Evolutionary conservation across 2,113 vertebrate species (phyloP).

Genomic region (Cyprinus carpio): DNA sequence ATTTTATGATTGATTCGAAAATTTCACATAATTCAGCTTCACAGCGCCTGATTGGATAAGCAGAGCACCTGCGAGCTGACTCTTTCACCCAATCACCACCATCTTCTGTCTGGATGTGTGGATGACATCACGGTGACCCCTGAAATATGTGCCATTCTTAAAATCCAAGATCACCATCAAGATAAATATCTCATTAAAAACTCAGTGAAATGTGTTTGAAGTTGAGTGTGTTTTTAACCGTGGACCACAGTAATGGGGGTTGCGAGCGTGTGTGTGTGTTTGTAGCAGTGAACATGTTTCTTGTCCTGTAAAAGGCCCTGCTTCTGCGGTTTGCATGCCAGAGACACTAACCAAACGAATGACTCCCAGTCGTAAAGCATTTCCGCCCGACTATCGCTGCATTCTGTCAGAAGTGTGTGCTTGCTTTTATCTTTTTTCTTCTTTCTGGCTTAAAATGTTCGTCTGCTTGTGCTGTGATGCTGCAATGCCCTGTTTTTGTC

Average conservation of each 20-base stretch:
- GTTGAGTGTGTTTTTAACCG: constrained; percentile 36
- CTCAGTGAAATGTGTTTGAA: constrained; percentile 50
- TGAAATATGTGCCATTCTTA: constrained; percentile 43
- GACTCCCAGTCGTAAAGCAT: constrained; percentile 49
- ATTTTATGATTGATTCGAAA: constrained; percentile 34
- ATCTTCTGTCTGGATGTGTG: constrained; percentile 26
- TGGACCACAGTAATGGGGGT: constrained; percentile 24
- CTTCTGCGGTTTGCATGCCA: constrained; percentile 43
- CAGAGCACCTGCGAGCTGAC: constrained; percentile 47
- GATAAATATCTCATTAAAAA: constrained; percentile 52
- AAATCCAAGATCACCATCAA: constrained; percentile 51
- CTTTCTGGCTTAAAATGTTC: constrained; percentile 26
- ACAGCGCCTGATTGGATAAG: constrained; percentile 24
- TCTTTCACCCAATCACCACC: constrained; percentile 33
- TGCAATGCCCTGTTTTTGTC: constrained; percentile 31
- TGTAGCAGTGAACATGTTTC: constrained; percentile 29
- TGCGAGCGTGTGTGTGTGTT: constrained; percentile 5
- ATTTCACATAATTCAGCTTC: constrained; percentile 5
- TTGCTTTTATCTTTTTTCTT: constrained; percentile 32
- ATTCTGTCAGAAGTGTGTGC: constrained; percentile 35
- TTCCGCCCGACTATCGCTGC: constrained; percentile 47
- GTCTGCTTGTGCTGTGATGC: constrained; percentile 30
- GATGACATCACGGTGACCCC: constrained; percentile 33
- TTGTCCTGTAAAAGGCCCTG: constrained; percentile 36
- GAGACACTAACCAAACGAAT: constrained; percentile 51